Base-by-base conservation (phyloP, 1,140 invertebrate species). In the Venustaconcha ellipsiformis region DNA sequence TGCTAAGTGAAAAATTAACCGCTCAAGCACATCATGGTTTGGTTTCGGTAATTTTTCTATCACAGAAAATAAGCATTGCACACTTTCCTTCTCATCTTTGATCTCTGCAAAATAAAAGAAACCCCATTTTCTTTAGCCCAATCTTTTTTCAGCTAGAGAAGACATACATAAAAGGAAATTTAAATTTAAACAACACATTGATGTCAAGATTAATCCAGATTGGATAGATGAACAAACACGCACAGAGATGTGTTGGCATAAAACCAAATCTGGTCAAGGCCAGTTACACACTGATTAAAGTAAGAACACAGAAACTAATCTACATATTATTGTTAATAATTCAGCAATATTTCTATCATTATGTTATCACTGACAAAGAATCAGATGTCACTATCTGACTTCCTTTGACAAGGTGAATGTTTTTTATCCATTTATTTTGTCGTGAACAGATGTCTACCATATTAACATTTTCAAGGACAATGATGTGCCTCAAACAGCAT, bases 1-100 rank as follows among this genome's bases (percentile, higher is more conserved):
- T 1, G 96, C 96, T 80, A 99, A 90, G 91, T 99, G 97, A 85
- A 98, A 98, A 84, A 98, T 95, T 63, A 99, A 89, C 78, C 97
- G 92, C 89, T 98, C 96, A 91, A 98, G 94, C 58, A 99, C 91
- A 89, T 97, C 95, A 88, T 95, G 96, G 90, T 99, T 97, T 0
- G 94, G 92, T 85, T 95, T 94, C 1, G 97, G 97, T 65, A 99
- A 89, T 89, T 97, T 96, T 82, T 96, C 96, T 72, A 99, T 90
- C 81, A 97, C 95, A 30, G 94, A 93, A 86, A 96, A 96, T 64
- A 97, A 91, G 13, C 95, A 96, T 17, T 94, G 92, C 11, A 97
- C 93, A 77, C 95, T 91, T 89, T 98, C 96, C 86, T 94, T 93
- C 5, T 92, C 92, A 88, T 97, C 94, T 20, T 93, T 93, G 20